Base-by-base conservation (phyloP, 64 coral and sea anemone genomes). In the Pocillopora verrucosa region DNA sequence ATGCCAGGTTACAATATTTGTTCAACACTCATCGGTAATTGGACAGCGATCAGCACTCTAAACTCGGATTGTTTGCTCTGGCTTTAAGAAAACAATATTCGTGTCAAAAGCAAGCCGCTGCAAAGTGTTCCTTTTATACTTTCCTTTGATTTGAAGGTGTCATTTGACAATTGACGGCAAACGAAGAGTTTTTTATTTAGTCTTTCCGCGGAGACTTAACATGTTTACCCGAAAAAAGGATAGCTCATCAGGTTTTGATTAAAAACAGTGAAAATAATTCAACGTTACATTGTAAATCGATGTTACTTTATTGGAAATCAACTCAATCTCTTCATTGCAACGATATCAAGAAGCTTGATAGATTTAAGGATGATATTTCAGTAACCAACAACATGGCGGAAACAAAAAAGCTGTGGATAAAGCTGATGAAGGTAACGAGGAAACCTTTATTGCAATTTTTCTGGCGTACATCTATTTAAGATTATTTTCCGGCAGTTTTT, bases 151-250 rank as follows among this genome's bases (percentile, higher is more conserved):
- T 51, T 45, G 75, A 77, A 51, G 11, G 63, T 68, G 80, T 45
- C 61, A 65, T 85, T 85, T 72, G 65, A 56, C 63, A 85, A 19
- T 72, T n/a, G 36, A 24, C 11, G 65, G 30, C 57, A 85, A 85
- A 85, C 19, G 20, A 85, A 85, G 11, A 24, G 20, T 24, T 85
- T 25, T 67, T 17, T 11, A 37, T 20, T 72, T 69, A 19, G 60
- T 67, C 35, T 36, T 56, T 85, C 11, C 41, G 19, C 45, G 37
- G 65, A 85, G 24, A 84, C 61, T 11, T 25, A 9, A 37, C 0
- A 4, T 57, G 72, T 56, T 12, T n/a, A 25, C 11, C 15, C 19
- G n/a, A 20, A 56, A 34, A 16, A 13, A 38, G 64, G 41, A 20
- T 83, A 16, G 60, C 61, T 37, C 24, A 4, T 51, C 41, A 51